phyloP scores from a whole-genome alignment of 2,797 vertebrate species.

The Galagoides demidoff region DNA sequence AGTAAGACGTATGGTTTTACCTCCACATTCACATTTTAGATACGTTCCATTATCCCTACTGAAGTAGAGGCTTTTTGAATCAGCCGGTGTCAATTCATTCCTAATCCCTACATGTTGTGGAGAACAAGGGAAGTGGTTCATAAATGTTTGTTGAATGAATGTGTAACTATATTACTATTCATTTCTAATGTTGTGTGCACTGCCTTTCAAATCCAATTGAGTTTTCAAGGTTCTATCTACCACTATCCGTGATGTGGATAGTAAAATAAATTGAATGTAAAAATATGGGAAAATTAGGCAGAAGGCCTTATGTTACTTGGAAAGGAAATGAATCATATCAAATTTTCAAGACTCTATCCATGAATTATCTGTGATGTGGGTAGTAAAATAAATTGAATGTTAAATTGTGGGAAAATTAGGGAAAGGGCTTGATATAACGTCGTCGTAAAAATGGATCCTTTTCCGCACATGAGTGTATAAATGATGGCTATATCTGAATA shows the following conservation, averaged over 20 bases:
- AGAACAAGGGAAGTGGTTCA: neutral
- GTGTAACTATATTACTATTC: slow-evolving; percentile 1
- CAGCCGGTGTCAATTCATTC: neutral
- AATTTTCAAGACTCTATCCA: slow-evolving; percentile 69
- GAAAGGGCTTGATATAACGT: slow-evolving; percentile 1
- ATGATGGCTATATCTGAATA: accelerated
- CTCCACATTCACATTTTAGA: neutral
- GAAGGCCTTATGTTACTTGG: slow-evolving; percentile 68
- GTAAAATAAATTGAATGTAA: slow-evolving; percentile 80
- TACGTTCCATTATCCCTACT: accelerated
- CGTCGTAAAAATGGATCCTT: slow-evolving; percentile 44
- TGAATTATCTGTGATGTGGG: slow-evolving; percentile 71
- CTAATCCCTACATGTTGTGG: neutral
- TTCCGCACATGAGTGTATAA: neutral
- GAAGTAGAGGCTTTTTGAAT: accelerated
- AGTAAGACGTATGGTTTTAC: neutral
- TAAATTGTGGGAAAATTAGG: slow-evolving; percentile 76
- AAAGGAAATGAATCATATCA: slow-evolving; percentile 80
- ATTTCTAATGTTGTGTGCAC: slow-evolving; percentile 63
- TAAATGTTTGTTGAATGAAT: slow-evolving; percentile 67
- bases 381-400: slow-evolving; percentile 82
- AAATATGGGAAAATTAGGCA: slow-evolving; percentile 77
- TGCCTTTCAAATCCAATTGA: slow-evolving; percentile 66
- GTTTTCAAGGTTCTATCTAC: slow-evolving; percentile 64
- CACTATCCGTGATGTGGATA: slow-evolving; percentile 30